Evolutionary conservation across 2,113 vertebrate species (phyloP), one percentile per base, ranked within the genome.

Genomic region (Maccullochella peelii): DNA sequence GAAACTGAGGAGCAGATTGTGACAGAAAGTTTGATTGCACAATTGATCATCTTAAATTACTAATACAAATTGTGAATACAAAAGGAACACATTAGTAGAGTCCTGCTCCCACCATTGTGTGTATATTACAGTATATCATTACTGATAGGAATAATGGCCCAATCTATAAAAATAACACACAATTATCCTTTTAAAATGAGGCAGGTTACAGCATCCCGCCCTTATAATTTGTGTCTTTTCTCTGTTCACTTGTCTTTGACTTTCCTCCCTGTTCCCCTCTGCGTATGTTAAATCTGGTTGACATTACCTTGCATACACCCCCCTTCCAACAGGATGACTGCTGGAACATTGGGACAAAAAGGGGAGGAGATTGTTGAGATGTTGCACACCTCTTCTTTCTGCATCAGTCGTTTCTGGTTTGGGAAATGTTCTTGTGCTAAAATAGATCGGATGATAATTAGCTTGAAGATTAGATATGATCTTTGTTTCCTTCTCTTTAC

Each of bases 381-480:
- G 25, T n/a, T 50, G 38, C n/a, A 47, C 52, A 44, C 38, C 63
- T 47, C 25, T 44, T 44, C 61, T 40, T 40, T 38, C 11, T 57
- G 23, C 16, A 21, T 54, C 30, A 40, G 47, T 30, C 7, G 1
- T 42, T 33, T 54, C 50, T 68, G 50, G 36, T 65, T 63, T 42
- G 23, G 73, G 8, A 77, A 77, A 33, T 30, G 36, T 57, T 58
- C 25, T 8, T 73, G 50, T 47, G 21, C 36, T 58, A 25, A 58
- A 65, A 58, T n/a, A 65, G 36, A n/a, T 55, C 21, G 50, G 6
- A 38, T 14, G 38, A 81, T 81, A 73, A 73, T 73, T 36, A 40
- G 20, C 38, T 15, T 16, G 8, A 71, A 40, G 9, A 72, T 80
- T 80, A 14, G 25, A 47, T 65, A 20, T 8, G 0, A 30, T 44